Evolutionary conservation across 2,797 vertebrate species (phyloP).

Genomic region (Betta splendens): DNA sequence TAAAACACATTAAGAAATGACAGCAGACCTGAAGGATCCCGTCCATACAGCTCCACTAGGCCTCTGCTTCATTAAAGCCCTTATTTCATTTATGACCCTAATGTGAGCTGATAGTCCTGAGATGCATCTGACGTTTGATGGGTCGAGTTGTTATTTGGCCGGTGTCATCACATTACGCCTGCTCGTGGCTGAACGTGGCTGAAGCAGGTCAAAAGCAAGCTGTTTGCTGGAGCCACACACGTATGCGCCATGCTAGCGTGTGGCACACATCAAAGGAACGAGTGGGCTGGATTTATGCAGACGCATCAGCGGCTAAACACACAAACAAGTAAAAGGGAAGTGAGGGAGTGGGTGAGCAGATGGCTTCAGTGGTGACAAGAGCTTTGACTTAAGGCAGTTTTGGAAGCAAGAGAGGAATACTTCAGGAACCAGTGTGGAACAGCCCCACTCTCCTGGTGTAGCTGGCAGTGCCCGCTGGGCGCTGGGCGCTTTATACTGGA

Average conservation of each 20-base stretch:
- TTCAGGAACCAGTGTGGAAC: neutral
- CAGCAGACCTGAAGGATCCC: neutral
- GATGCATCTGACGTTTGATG: too few relatives aligned
- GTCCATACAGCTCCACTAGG: too few relatives aligned
- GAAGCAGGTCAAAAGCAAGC: conserved; percentile 22
- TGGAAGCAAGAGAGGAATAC: neutral
- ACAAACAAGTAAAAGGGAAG: conserved; percentile 38
- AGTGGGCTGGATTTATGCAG: conserved; percentile 57
- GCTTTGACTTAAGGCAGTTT: conserved; percentile 29
- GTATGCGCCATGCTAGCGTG: too few relatives aligned
- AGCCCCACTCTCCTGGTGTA: neutral
- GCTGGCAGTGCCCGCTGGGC: conserved; percentile 25
- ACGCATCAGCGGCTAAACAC: conserved; percentile 46
- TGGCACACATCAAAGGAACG: conserved; percentile 48
- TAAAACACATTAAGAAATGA: neutral
- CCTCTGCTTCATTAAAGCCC: too few relatives aligned
- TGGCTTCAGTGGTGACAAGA: conserved; percentile 27
- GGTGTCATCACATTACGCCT: too few relatives aligned
- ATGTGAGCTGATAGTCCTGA: too few relatives aligned
- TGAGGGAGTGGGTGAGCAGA: conserved; percentile 47
- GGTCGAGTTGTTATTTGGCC: too few relatives aligned
- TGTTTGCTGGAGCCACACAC: conserved; percentile 23
- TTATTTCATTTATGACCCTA: too few relatives aligned
- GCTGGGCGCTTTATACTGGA: too few relatives aligned
- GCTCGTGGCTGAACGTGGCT: conserved; percentile 3